These are phyloP conservation scores for Laupala kohalensis DNA, from an alignment of 1,140 invertebrate genomes.

Conservation along the genomic window DNA sequence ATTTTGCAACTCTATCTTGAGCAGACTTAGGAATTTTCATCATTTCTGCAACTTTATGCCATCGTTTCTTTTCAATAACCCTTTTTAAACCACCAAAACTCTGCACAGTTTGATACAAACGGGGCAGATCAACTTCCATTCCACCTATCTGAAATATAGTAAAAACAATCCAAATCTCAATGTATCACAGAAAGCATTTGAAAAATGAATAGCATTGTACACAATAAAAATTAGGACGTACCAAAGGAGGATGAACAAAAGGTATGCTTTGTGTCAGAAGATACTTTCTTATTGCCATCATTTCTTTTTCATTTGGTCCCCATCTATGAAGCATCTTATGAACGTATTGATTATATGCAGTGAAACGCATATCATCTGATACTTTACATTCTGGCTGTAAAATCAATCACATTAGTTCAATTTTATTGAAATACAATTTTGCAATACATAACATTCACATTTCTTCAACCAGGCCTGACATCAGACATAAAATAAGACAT, in stretches of 20 bases:
- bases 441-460: no score
- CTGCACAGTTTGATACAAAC: conserved; percentile 75
- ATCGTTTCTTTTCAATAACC: conserved; percentile 82
- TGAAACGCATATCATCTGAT: conserved; percentile 73
- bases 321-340: conserved; percentile 79
- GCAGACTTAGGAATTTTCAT: conserved; percentile 74
- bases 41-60: conserved; percentile 75
- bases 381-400: conserved; percentile 70
- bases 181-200: neutral
- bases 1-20: conserved; percentile 68
- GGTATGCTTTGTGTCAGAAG: conserved; percentile 63
- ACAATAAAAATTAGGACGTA: conserved; percentile 25
- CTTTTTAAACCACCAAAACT: conserved; percentile 73
- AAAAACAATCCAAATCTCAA: conserved; percentile 1
- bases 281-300: conserved; percentile 75
- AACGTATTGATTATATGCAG: conserved; percentile 82
- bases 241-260: conserved; percentile 60
- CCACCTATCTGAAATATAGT: conserved; percentile 54
- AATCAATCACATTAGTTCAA: conserved; percentile 15
- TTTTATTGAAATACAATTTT: no score
- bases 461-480: no score
- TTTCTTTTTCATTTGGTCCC: conserved; percentile 77
- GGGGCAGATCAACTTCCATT: conserved; percentile 78
- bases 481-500: no score
- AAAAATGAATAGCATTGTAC: neutral